Evolutionary conservation across 2,888 invertebrate species (phyloP), one percentile per base, ranked within the genome.

Genomic region (Pheosia gnoma): DNA sequence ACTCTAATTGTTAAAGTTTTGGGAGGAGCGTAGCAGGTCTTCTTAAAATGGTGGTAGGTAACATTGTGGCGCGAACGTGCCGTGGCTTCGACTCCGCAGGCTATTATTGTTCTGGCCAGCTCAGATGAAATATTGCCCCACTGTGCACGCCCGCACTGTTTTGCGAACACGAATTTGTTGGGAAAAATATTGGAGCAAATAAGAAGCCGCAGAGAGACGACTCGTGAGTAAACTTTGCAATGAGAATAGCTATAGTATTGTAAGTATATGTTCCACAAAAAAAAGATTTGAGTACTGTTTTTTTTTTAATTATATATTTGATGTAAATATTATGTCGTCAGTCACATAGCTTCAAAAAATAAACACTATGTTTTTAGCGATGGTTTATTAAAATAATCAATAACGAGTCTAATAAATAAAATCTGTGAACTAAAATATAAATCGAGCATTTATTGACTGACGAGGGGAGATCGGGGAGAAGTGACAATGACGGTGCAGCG

Each of bases 21-120:
- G 68, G 70, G 75, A 74, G 79, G 75, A 77, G 73, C 71, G 70
- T 70, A 75, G 77, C 74, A 74, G 89, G 67, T 85, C 90, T 68
- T 45, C 54, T 51, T 76, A 84, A 59, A 82, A 39, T 88, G 91
- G 93, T 75, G 69, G 80, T 68, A 65, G 75, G 80, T 82, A 85
- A 93, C 93, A 93, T 91, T 93, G 93, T 93, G 90, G 90, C 83
- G 76, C 83, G 93, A 88, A 93, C 93, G 93, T 93, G 93, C 93
- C 93, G 91, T 91, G 93, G 93, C 93, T 91, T 80, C 88, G 81
- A 87, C 87, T 91, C 85, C 82, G 82, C 81, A 78, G 82, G 92
- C 93, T 93, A 93, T 93, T 93, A 93, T 92, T 93, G 93, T 92
- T 90, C 92, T 89, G 91, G 89, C 90, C 90, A 90, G 90, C 90